Conservation (phyloP, 2,797 vertebrate genomes). For the Pangasius larnaudii region DNA sequence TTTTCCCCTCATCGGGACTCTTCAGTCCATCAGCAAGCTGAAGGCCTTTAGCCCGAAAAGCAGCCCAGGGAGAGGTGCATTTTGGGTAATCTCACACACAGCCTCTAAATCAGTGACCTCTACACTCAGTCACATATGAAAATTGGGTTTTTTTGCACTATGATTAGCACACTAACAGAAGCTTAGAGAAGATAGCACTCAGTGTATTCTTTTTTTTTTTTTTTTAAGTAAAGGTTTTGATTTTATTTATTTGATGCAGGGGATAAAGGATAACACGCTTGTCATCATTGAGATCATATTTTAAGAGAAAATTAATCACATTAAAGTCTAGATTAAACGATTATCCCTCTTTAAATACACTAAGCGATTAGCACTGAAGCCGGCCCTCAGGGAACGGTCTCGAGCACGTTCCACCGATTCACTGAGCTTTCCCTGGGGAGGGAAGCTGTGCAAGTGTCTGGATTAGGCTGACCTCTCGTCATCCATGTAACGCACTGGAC, state of each 20-base stretch:
- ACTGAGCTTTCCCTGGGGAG: constrained; percentile 64
- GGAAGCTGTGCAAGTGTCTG: constrained; percentile 65
- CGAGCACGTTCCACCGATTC: constrained; percentile 44
- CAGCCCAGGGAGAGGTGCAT: constrained; percentile 15
- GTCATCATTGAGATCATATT: constrained; percentile 36
- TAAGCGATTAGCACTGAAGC: constrained; percentile 71
- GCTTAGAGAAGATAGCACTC: neutral
- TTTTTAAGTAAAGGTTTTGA: neutral
- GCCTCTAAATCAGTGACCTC: constrained; percentile 1
- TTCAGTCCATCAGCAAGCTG: constrained; percentile 14
- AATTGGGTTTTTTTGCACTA: neutral
- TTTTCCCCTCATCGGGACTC: constrained; percentile 21
- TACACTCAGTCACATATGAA: neutral
- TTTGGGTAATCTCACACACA: neutral
- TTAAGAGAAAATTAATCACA: constrained; percentile 65
- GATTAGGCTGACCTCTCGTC: constrained; percentile 71
- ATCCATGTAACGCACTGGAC: constrained; percentile 69
- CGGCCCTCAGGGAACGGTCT: constrained; percentile 57
- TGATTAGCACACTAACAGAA: constrained; percentile 9
- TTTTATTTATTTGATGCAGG: constrained; percentile 13
- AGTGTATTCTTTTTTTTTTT: neutral
- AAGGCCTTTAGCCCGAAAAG: constrained; percentile 30
- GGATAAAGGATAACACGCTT: constrained; percentile 12
- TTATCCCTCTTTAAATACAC: constrained; percentile 72
- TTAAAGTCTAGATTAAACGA: constrained; percentile 65